Base-by-base conservation (phyloP, 1,140 invertebrate species). In the Drosophila funebris region DNA sequence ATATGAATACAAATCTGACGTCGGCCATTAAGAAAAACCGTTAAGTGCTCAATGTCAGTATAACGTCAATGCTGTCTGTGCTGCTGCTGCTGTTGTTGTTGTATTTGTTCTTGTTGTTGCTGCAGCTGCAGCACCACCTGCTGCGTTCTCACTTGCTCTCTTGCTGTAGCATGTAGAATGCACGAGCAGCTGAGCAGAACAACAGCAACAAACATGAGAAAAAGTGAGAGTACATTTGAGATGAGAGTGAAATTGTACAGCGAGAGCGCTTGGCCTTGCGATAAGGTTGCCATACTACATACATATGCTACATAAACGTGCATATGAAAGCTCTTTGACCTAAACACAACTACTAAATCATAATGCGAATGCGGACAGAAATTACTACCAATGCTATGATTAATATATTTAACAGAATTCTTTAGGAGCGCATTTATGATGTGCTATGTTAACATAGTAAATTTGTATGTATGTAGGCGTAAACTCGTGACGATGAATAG, bases 41-140 rank as follows among this genome's bases (percentile, higher is more conserved):
- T 83, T 84, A 85, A 80, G 52, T 44, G 54, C 61, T 75, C 78
- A 78, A 85, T 74, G 74, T 72, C 63, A 76, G 61, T 62, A 77
- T 57, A 36, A 74, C 73, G 73, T 78, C 76, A 76, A 73, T 76
- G 70, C 70, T 52, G 48, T 37, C 18, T 16, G 8, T 14, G 27
- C 41, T 7, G 43, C 57, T 13, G 16, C 58, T 54, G 22, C 37
- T 57, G n/a, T n/a, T n/a, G n/a, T n/a, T 76, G 70, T 62, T 52
- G 48, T 37, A 14, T 16, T 8, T 14, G 27, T 27, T 7, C 29
- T 43, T 13, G 16, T 57, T 54, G 22, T 27, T 57, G 64, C 18
- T 70, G 37, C 43, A 33, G 29, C 67, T 54, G 58, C 60, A 18
- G 18, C 43, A 24, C 13, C 62, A 64, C 62, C 39, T 64, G 54